These are phyloP conservation scores for Chondrosia reniformis DNA, from an alignment of 37 sponge, comb jelly and placozoan species.

Conservation along the genomic window DNA sequence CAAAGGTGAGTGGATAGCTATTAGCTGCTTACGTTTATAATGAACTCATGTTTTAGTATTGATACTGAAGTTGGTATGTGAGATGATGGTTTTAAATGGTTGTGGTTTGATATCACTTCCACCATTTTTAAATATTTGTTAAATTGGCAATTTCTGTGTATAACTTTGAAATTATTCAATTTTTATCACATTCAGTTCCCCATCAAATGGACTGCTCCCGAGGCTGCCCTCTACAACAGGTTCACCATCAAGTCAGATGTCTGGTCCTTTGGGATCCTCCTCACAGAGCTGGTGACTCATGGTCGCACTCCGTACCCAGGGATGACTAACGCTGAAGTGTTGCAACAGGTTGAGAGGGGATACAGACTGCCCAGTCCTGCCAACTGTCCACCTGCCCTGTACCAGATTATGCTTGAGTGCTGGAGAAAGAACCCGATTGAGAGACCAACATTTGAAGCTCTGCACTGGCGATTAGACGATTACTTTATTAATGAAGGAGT, in stretches of 20 bases:
- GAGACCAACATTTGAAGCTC: constrained; percentile 86
- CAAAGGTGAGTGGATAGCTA: constrained; percentile 43
- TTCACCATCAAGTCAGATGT: constrained; percentile 99
- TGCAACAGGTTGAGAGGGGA: constrained; percentile 69
- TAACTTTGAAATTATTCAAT: too few species aligned
- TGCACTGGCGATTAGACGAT: constrained; percentile 83
- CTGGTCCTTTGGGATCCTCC: constrained; percentile 94
- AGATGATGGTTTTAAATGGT: background rate
- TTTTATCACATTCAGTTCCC: constrained; percentile 77
- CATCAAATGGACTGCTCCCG: constrained; percentile 99
- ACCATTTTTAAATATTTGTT: background rate
- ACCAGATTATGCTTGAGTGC: constrained; percentile 89
- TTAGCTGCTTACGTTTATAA: too few species aligned
- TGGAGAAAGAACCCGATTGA: constrained; percentile 83
- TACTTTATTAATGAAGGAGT: constrained; percentile 65
- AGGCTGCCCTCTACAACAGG: constrained; percentile 91
- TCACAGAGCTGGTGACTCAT: constrained; percentile 91
- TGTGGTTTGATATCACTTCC: background rate
- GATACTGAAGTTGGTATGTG: background rate
- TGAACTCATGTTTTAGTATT: too few species aligned
- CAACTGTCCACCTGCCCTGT: constrained; percentile 67
- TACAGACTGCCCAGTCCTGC: constrained; percentile 86
- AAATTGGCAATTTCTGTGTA: background rate
- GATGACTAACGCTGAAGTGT: constrained; percentile 79
- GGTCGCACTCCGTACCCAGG: constrained; percentile 93